Base-by-base conservation (phyloP, 37 sponge, comb jelly and placozoan genomes). In the Axinella damicornis region DNA sequence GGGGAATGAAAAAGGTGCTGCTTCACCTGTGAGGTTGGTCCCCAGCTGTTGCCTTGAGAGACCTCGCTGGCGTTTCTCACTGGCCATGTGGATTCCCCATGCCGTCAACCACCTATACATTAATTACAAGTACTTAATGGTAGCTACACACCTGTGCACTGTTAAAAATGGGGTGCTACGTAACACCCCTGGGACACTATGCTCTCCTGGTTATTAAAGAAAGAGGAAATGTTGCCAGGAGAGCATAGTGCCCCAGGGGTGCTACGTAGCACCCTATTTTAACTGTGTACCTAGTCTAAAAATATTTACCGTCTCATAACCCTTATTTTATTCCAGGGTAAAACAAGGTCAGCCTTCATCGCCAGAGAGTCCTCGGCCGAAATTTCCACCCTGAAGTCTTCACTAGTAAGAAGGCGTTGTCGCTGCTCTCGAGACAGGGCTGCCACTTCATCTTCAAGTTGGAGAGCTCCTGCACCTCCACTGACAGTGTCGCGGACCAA, bases 291-390 rank as follows among this genome's bases (percentile, higher is more conserved):
- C n/a, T n/a, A n/a, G n/a, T n/a, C n/a, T n/a, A n/a, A n/a, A n/a
- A n/a, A 56, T 56, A 56, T 18, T 18, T 56, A 71, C 73, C 73
- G 27, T 28, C 73, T 28, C 52, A 71, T 32, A 22, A 71, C 20
- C 21, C 73, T 71, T 32, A 71, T 19, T 34, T 71, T 71, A 71
- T 71, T 71, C 73, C 73, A 71, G 25, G 73, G 73, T 12, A 71
- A 11, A 14, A 37, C 39, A 33, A 71, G 33, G 20, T 71, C 73
- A 13, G 73, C 73, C 20, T 71, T 71, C 73, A 71, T 71, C 15
- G 73, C 73, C 73, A 71, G 73, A 18, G 46, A 18, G 15, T 37
- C 39, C 73, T 31, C 73, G 17, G 73, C 46, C 15, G 37, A 18
- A 34, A 71, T 37, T 12, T 39, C 15, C 12, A 16, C 12, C n/a